Percentiles rank a stretch among this genome's conserved stretches.
Evolutionary conservation across 2,888 invertebrate species (phyloP).

Genomic region (Ctena decussata): DNA sequence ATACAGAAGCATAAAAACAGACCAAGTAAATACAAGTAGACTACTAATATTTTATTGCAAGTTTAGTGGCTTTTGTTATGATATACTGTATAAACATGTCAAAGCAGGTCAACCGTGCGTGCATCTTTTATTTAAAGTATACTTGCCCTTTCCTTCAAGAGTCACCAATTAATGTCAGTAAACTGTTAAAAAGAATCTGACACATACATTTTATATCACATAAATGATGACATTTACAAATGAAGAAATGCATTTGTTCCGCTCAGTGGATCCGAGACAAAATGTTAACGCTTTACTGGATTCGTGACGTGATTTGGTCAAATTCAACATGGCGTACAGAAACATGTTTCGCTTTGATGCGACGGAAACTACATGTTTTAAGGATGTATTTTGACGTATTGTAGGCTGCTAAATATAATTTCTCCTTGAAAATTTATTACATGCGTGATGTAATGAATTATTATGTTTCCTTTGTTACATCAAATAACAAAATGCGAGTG

Average conservation of each 20-base stretch:
- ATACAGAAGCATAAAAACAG: too few relatives aligned
- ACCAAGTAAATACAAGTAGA: too few relatives aligned
- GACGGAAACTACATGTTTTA: neutral
- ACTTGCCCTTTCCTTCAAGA: neutral
- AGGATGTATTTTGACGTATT: neutral
- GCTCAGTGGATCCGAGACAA: neutral
- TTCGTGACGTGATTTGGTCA: neutral
- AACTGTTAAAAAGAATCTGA: neutral
- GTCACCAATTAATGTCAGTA: neutral
- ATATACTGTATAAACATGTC: neutral
- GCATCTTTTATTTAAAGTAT: neutral
- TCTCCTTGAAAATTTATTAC: neutral
- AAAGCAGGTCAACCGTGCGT: neutral
- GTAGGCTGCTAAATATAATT: neutral
- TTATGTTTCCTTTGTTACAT: constrained; percentile 8
- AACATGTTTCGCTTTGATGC: constrained; percentile 2
- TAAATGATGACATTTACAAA: neutral
- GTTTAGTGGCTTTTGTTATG: too few relatives aligned
- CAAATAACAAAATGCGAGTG: neutral
- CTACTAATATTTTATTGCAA: too few relatives aligned
- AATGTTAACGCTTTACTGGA: neutral
- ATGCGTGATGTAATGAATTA: neutral
- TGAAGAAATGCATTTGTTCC: neutral
- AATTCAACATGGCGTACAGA: neutral
- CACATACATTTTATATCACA: neutral